phyloP scores from a whole-genome alignment of 2,888 invertebrate species.

The Drosophila cracens region DNA sequence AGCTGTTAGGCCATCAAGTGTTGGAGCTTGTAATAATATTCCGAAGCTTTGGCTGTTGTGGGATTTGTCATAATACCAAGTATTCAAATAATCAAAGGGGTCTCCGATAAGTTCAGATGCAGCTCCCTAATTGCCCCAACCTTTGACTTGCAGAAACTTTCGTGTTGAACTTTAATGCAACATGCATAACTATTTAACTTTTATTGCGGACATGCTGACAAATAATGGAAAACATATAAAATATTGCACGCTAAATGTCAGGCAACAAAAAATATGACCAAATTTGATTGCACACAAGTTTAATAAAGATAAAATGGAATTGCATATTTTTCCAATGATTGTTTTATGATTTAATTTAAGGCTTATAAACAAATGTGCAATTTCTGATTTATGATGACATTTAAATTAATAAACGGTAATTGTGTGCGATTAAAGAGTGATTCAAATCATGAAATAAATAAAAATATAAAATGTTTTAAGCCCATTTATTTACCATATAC shows the following conservation, averaged over 20 bases:
- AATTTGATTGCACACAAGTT: background rate
- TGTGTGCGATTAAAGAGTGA: background rate
- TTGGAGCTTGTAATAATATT: constrained; percentile 31
- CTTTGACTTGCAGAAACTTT: constrained; percentile 59
- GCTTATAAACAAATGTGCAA: background rate
- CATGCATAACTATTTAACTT: constrained; percentile 9
- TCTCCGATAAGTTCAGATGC: constrained; percentile 10
- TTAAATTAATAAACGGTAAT: background rate
- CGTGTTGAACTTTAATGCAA: constrained; percentile 15
- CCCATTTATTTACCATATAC: background rate
- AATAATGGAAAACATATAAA: constrained; percentile 1
- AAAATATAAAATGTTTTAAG: background rate
- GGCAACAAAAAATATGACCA: background rate
- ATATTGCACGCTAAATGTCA: constrained; percentile 14
- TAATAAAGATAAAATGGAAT: background rate
- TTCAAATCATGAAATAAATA: background rate
- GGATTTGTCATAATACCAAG: constrained; percentile 61
- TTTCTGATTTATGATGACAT: background rate
- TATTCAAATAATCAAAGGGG: constrained; percentile 18
- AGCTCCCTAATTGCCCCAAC: constrained; percentile 64
- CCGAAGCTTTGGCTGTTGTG: constrained; percentile 9
- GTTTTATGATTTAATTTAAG: background rate
- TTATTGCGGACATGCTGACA: constrained; percentile 1
- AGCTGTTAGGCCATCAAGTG: constrained; percentile 17
- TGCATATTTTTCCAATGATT: background rate